Evolutionary conservation across 53 echinoderm and acorn worm species (phyloP).

Genomic region (Holothuria scabra): DNA sequence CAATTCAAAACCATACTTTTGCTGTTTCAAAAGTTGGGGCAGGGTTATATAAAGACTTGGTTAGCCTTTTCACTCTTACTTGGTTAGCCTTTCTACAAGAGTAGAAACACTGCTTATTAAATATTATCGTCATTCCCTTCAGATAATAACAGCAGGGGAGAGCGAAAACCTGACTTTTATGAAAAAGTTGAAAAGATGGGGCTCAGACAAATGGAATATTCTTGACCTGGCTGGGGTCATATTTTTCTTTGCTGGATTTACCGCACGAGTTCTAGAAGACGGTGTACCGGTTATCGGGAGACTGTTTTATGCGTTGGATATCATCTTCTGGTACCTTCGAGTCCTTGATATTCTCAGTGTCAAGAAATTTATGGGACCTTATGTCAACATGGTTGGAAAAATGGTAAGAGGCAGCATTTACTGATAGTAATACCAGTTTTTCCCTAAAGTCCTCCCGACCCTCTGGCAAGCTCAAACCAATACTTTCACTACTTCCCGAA

Average conservation of each 20-base stretch:
- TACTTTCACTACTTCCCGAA: too few species aligned
- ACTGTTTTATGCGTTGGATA: slow-evolving; percentile 69
- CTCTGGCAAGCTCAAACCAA: too few species aligned
- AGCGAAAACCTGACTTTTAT: slow-evolving; percentile 65
- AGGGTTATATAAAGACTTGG: too few species aligned
- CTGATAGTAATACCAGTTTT: too few species aligned
- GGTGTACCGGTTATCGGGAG: slow-evolving; percentile 45
- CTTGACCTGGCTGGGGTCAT: slow-evolving; percentile 74
- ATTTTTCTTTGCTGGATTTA: slow-evolving; percentile 67
- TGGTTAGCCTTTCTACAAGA: too few species aligned
- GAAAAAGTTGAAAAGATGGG: slow-evolving; percentile 89
- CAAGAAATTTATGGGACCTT: slow-evolving; percentile 84
- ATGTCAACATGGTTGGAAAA: slow-evolving; percentile 82
- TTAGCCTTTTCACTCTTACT: too few species aligned
- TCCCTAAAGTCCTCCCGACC: too few species aligned
- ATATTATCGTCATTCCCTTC: neutral
- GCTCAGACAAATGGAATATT: slow-evolving; percentile 86
- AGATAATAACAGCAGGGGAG: slow-evolving; percentile 78
- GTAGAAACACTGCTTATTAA: too few species aligned
- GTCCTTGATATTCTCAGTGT: slow-evolving; percentile 86
- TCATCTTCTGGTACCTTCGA: slow-evolving; percentile 91
- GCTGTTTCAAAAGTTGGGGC: too few species aligned
- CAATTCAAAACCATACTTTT: too few species aligned
- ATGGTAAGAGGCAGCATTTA: slow-evolving; percentile 67
- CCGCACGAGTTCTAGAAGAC: slow-evolving; percentile 31